Conservation (phyloP, 2,888 invertebrate genomes). For the Dynastes tityus region DNA sequence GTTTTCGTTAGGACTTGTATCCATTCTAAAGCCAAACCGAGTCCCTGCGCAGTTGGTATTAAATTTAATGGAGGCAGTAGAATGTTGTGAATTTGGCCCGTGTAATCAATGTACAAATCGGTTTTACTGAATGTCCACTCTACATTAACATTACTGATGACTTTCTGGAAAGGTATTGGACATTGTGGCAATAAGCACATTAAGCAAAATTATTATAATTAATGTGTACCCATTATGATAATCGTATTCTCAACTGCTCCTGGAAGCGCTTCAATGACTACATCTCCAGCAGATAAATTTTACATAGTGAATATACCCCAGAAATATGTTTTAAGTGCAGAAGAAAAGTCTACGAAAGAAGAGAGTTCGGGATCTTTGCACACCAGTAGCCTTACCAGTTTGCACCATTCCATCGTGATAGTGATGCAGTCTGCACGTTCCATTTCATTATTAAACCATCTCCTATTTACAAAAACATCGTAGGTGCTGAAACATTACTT, state of each 20-base stretch:
- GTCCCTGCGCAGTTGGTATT: conserved; percentile 75
- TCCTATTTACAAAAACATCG: no score
- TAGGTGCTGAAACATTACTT: no score
- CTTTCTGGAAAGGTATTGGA: conserved; percentile 81
- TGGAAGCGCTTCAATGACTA: conserved; percentile 76
- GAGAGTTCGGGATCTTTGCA: conserved; percentile 73
- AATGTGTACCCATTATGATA: conserved; percentile 74
- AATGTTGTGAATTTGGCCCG: conserved; percentile 75
- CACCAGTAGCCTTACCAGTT: conserved; percentile 73
- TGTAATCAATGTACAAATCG: conserved; percentile 82
- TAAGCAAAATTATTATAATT: conserved; percentile 81
- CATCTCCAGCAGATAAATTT: conserved; percentile 77
- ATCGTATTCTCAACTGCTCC: conserved; percentile 70
- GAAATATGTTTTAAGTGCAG: conserved; percentile 78
- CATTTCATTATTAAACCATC: conserved; percentile 58
- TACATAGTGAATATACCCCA: conserved; percentile 82
- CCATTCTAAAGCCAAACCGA: conserved; percentile 72
- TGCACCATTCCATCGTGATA: conserved; percentile 79
- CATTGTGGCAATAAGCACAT: conserved; percentile 88
- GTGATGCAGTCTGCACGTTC: conserved; percentile 77
- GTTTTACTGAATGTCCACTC: conserved; percentile 87
- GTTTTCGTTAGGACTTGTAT: conserved; percentile 68
- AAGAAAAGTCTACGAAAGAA: conserved; percentile 75
- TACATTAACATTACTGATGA: conserved; percentile 79
- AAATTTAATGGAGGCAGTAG: conserved; percentile 83